Base-by-base conservation (phyloP, 2,797 vertebrate genomes). In the Lateolabrax maculatus region DNA sequence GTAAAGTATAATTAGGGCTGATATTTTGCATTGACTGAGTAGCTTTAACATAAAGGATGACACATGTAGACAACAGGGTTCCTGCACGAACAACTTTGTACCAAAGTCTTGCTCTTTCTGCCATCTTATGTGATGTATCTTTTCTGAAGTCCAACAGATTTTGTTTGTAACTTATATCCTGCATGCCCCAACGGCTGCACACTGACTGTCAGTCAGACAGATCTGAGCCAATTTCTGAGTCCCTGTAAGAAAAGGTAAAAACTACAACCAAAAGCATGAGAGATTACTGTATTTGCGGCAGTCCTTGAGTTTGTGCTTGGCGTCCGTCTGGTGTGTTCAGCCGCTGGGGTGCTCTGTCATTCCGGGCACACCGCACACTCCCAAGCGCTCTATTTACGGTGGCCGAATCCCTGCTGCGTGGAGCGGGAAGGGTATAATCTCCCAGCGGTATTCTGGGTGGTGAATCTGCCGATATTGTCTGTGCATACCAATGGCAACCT, bases 401-500 rank as follows among this genome's bases (percentile, higher is more conserved):
- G 87, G 90, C 86, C 89, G 83, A 57, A 89, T 83, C 89, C 90
- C 91, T 44, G 88, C 92, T 75, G 91, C 55, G 85, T 80, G 81
- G 88, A 91, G 89, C 81, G 77, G 87, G 89, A 91, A 87, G 89
- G 87, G 91, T 90, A 90, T 90, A 89, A 94, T 93, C 91, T 94
- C 90, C 87, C 93, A 84, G 90, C 75, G 85, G 92, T 84, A 89
- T 92, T 93, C 83, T 79, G 84, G 90, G 79, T 83, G 93, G 90
- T 84, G 92, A 86, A 92, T 92, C 88, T 58, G 85, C 61, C 19
- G 51, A 67, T 55, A 84, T 85, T 46, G 84, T 65, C 88, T 81
- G 86, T 83, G 91, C 91, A 92, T 93, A 93, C 91, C 90, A 91
- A 94, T 92, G 79, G 85, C 83, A 92, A 90, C 90, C 90, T 90